Percentiles rank a stretch among this genome's conserved stretches.
phyloP scores from a whole-genome alignment of 2,113 vertebrate genomes.

The Cricetomys ansorgei region DNA sequence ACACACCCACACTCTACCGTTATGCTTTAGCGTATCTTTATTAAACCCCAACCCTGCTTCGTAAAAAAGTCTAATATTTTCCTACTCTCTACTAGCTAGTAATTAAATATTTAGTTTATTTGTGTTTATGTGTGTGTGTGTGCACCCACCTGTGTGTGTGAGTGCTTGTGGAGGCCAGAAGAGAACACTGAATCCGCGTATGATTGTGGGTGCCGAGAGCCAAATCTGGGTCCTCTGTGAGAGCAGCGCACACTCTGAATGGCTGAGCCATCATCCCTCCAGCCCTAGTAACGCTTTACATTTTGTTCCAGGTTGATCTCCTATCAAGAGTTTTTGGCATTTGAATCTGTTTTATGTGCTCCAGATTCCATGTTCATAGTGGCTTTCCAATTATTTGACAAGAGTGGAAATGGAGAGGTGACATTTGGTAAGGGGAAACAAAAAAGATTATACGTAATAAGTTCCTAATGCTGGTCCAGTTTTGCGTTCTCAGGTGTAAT shows the following conservation, averaged over 20 bases:
- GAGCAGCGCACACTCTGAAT: background rate
- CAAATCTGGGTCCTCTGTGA: no score
- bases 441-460: slow-evolving; percentile 73
- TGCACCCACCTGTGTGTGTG: background rate
- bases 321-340: slow-evolving; percentile 98
- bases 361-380: slow-evolving; percentile 98
- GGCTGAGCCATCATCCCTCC: background rate
- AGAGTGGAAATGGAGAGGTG: slow-evolving; percentile 94
- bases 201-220: no score
- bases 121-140: background rate
- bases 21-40: background rate
- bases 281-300: slow-evolving; percentile 58
- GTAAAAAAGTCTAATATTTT: background rate
- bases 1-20: background rate
- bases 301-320: slow-evolving; percentile 94
- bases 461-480: slow-evolving; percentile 45
- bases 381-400: slow-evolving; percentile 99
- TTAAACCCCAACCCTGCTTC: background rate
- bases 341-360: slow-evolving; percentile 97
- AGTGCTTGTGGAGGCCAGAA: background rate
- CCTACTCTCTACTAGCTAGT: background rate
- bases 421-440: slow-evolving; percentile 94
- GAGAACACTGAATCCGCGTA: no score
- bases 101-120: background rate
- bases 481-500: slow-evolving; percentile 49